phyloP scores from a whole-genome alignment of 2,797 vertebrate genomes.

The Decapterus maruadsi region DNA sequence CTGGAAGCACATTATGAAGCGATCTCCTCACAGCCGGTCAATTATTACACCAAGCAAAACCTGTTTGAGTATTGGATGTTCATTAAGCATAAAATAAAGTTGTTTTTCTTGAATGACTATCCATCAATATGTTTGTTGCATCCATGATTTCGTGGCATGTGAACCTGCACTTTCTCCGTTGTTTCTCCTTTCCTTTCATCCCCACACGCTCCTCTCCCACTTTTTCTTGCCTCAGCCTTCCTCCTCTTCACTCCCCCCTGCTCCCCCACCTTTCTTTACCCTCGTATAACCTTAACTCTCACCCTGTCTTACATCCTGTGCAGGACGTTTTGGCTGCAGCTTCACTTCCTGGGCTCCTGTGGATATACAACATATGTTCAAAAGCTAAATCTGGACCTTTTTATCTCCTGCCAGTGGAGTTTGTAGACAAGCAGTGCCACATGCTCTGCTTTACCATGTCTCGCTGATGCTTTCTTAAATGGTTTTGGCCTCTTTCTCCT shows the following conservation, averaged over 20 bases:
- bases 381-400: constrained; percentile 68
- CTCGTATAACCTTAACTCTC: neutral
- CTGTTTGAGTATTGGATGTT: neutral
- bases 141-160: neutral
- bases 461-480: constrained; percentile 39
- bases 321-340: constrained; percentile 66
- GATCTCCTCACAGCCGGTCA: constrained; percentile 6
- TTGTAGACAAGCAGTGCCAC: constrained; percentile 29
- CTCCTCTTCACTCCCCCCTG: neutral
- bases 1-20: neutral
- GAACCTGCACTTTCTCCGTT: neutral
- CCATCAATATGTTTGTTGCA: neutral
- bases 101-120: neutral
- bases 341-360: constrained; percentile 71
- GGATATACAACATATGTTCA: constrained; percentile 74
- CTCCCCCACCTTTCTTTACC: neutral
- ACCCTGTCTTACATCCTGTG: constrained; percentile 64
- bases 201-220: neutral
- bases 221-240: neutral
- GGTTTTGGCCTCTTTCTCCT: constrained; percentile 36
- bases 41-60: neutral
- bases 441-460: constrained; percentile 26
- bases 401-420: constrained; percentile 46
- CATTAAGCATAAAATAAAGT: neutral
- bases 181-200: neutral